Base-by-base conservation (phyloP, 1,140 invertebrate species). In the Gonioctena quinquepunctata region DNA sequence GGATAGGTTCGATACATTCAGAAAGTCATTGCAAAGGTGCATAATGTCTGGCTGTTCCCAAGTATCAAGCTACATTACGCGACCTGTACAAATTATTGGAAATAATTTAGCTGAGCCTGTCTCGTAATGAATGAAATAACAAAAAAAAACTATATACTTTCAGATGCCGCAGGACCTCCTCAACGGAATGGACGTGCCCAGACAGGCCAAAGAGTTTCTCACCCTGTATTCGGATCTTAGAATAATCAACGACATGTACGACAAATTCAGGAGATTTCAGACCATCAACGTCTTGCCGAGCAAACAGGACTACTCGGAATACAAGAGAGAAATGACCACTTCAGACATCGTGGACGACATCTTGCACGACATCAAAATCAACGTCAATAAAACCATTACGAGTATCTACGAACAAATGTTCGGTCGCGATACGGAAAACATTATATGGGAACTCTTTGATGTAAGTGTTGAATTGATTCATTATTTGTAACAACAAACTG, bases 281-380 rank as follows among this genome's bases (percentile, higher is more conserved):
- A 83, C 79, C 69, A 82, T 84, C 66, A 84, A 84, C 76, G 85
- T 81, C 60, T 77, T 48, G 33, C 80, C 82, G 8, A 81, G 79
- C 3, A 64, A 21, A 23, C 23, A 60, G 25, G 26, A 61, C 26
- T 80, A 83, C 8, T 82, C 81, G 1, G 71, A 77, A 18, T 86
- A 79, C 18, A 85, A 83, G 18, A 85, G 81, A 4, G 77, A 79
- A 23, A 84, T 82, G 56, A 86, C 86, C 16, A 88, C 90, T 83
- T 72, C 85, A 7, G 87, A 90, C 78, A 79, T 93, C 49, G 86
- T 88, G 1, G 86, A 90, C 33, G 85, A 85, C 1, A 84, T 91
- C 18, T 78, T 92, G 13, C 83, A 85, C 42, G 87, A 90, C 33
- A 87, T 89, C 0, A 87, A 70, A 27, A 66, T 42, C 52, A 66